Evolutionary conservation across 2,888 invertebrate genomes (phyloP).

Genomic region (Acanthacorydalis orientalis): DNA sequence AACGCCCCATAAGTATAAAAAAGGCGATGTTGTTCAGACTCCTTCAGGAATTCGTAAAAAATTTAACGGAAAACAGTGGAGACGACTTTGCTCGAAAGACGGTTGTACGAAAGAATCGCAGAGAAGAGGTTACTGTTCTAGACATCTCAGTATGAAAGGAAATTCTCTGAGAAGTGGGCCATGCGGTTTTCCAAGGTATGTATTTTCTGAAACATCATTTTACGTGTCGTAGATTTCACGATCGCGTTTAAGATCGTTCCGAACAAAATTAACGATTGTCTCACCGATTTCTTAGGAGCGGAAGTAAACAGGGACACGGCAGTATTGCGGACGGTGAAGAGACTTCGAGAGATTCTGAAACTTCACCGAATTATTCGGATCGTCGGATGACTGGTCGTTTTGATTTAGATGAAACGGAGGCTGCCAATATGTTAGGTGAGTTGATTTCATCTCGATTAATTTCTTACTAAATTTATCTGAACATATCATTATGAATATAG

Average conservation of each 20-base stretch:
- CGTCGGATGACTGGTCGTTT: slow-evolving; percentile 63
- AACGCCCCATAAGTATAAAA: slow-evolving; percentile 90
- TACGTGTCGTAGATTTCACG: no score
- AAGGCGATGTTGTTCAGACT: slow-evolving; percentile 90
- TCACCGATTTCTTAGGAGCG: slow-evolving; percentile 26
- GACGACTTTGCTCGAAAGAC: slow-evolving; percentile 87
- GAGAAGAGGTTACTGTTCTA: slow-evolving; percentile 87
- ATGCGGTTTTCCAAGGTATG: slow-evolving; percentile 25
- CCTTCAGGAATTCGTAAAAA: slow-evolving; percentile 95
- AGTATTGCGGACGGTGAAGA: slow-evolving; percentile 61
- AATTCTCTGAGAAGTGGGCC: slow-evolving; percentile 30
- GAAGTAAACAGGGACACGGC: slow-evolving; percentile 34
- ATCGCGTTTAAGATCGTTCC: slow-evolving; percentile 20
- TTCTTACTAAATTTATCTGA: no score
- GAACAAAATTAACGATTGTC: slow-evolving; percentile 6
- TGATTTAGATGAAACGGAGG: slow-evolving; percentile 91
- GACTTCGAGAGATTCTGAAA: slow-evolving; percentile 79
- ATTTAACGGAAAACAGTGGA: slow-evolving; percentile 99
- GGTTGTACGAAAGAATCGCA: slow-evolving; percentile 96
- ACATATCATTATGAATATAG: no score
- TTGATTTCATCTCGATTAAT: slow-evolving; percentile 9
- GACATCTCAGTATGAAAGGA: slow-evolving; percentile 86
- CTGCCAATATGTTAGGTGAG: slow-evolving; percentile 85
- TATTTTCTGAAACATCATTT: no score
- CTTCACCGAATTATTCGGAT: slow-evolving; percentile 63